Conservation (phyloP, 2,797 vertebrate species). For the Malacoctenus gilli region DNA sequence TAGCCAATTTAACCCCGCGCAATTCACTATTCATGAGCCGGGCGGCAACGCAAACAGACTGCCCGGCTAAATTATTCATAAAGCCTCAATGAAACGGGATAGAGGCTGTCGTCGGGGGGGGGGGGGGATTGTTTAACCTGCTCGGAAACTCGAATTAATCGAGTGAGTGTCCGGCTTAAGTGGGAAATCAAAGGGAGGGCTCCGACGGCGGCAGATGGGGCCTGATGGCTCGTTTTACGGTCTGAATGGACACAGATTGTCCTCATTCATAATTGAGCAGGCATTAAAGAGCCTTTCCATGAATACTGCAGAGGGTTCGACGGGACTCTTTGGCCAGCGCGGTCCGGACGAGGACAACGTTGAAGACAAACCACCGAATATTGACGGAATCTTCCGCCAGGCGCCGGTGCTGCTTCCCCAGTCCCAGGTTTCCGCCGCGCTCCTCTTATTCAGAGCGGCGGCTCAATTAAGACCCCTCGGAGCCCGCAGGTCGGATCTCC, state of each 20-base stretch:
- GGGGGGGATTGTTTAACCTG: constrained; percentile 77
- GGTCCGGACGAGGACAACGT: constrained; percentile 38
- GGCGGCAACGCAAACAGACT: constrained; percentile 63
- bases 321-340: constrained; percentile 38
- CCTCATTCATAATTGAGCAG: constrained; percentile 88
- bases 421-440: constrained; percentile 17
- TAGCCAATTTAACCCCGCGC: constrained; percentile 62
- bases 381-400: not conserved
- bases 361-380: constrained; percentile 17
- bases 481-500: constrained; percentile 41
- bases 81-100: constrained; percentile 65
- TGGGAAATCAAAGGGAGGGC: constrained; percentile 73
- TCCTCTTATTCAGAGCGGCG: constrained; percentile 36
- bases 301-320: constrained; percentile 67
- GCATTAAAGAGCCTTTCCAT: constrained; percentile 71
- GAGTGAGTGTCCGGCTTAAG: constrained; percentile 71
- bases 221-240: constrained; percentile 78
- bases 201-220: constrained; percentile 82
- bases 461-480: constrained; percentile 55
- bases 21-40: constrained; percentile 72
- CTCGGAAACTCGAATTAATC: constrained; percentile 72
- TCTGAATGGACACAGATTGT: constrained; percentile 84
- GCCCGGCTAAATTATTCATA: constrained; percentile 79
- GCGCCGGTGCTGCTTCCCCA: constrained; percentile 3
- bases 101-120: constrained; percentile 62